These are phyloP conservation scores for Nephrotoma flavescens DNA, from an alignment of 2,888 invertebrate genomes.

Conservation along the genomic window DNA sequence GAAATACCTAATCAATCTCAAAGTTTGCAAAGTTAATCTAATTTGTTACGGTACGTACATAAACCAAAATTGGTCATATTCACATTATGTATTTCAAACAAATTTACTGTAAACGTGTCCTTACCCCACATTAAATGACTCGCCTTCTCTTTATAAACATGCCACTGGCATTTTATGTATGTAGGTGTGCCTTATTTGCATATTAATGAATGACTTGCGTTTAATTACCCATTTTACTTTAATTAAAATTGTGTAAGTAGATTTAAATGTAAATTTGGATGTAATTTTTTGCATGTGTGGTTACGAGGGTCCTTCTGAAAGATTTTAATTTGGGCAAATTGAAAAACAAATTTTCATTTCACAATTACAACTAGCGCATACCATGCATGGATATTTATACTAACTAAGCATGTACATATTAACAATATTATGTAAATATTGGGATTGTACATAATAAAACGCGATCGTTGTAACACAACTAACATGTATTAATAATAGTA, in stretches of 20 bases:
- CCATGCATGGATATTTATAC: not conserved
- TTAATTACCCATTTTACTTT: not conserved
- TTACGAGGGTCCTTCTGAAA: no score
- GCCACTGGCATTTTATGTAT: not conserved
- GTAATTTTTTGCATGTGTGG: not conserved
- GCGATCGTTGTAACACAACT: not conserved
- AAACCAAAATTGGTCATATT: no score
- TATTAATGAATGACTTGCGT: not conserved
- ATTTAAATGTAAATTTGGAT: not conserved
- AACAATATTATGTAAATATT: not conserved
- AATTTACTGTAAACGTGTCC: no score
- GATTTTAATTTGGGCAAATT: no score
- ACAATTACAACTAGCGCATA: no score
- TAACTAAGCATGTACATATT: not conserved
- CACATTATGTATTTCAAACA: no score
- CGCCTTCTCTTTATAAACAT: not conserved
- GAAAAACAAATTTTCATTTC: no score
- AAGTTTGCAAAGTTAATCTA: no score
- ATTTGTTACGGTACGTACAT: no score
- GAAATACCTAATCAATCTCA: no score
- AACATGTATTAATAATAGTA: not conserved
- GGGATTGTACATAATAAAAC: not conserved
- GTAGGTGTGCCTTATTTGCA: not conserved
- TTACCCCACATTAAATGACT: not conserved
- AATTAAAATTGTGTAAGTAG: not conserved